Conservation (phyloP, 2,113 vertebrate genomes). For the Phalacrocorax brasilianus region DNA sequence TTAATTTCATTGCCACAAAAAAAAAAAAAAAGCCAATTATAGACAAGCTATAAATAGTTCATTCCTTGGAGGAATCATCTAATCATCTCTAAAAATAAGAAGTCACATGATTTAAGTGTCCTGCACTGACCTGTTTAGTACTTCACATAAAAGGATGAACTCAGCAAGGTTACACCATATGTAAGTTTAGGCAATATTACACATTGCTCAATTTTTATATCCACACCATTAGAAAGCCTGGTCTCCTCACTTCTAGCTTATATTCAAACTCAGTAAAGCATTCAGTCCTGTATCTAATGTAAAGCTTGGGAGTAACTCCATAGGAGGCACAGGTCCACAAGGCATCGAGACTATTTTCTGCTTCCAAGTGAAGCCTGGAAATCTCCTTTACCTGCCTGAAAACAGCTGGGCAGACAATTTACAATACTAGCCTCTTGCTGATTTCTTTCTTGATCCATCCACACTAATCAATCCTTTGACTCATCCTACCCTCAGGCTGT, state of each 20-base stretch:
- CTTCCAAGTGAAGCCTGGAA: not conserved
- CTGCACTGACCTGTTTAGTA: not conserved
- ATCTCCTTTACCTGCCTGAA: not conserved
- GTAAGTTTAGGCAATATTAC: not conserved
- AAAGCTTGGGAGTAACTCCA: not conserved
- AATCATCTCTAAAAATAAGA: constrained; percentile 53
- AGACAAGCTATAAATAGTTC: not conserved
- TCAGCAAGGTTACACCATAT: not conserved
- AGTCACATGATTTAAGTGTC: not conserved
- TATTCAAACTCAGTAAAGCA: not conserved
- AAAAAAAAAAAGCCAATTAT: not conserved
- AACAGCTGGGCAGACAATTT: not conserved
- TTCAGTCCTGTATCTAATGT: not conserved
- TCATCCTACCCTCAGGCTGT: not conserved
- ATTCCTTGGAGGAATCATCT: constrained; percentile 19
- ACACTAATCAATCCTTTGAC: fast-evolving
- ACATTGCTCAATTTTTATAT: not conserved
- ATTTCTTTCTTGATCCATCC: not conserved
- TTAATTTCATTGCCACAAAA: not conserved
- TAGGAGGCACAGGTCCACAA: not conserved
- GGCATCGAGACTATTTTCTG: not conserved
- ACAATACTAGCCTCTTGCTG: not conserved
- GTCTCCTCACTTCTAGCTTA: not conserved
- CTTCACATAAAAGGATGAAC: not conserved
- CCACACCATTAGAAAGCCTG: not conserved